Evolutionary conservation across 1,140 invertebrate genomes (phyloP), one percentile per base, ranked within the genome.

Genomic region (Popillia japonica): DNA sequence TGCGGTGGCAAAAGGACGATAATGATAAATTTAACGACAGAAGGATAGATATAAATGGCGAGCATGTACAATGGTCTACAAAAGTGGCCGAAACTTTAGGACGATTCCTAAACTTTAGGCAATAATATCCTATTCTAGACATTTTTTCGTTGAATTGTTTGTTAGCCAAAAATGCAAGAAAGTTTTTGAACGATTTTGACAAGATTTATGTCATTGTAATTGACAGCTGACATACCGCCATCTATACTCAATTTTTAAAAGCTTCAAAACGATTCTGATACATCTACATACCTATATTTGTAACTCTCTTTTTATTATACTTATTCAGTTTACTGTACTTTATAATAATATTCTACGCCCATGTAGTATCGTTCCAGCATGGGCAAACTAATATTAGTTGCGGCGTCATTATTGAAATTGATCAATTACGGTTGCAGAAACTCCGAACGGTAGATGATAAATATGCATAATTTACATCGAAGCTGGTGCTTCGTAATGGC

Each of bases 321-420:
- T 55, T n/a, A 17, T n/a, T 17, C 6, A 17, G 48, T 55, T 55
- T 55, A n/a, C 14, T 55, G 48, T 55, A 55, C 48, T 4, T 17
- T n/a, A 55, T 55, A n/a, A 55, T n/a, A 14, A 48, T 6, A 55
- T 55, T 55, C 27, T 14, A 55, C 48, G 48, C 48, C 48, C 48
- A n/a, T 55, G 17, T 2, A n/a, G 17, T 2, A n/a, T 6, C 14
- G 48, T 55, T 55, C 48, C 14, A n/a, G 14, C 17, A 55, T 6
- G 48, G 48, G 17, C 48, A 55, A 55, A 55, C 11, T 55, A 34
- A 55, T 55, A 55, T 55, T 3, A 55, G 48, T 17, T 55, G 11
- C 48, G 48, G 48, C 6, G 17, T 55, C 48, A 55, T 55, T 55
- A 55, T 55, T 55, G 14, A 55, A 55, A 55, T 55, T 55, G 48